Conservation (phyloP, 2,888 invertebrate genomes). For the Andrena bucephala region DNA sequence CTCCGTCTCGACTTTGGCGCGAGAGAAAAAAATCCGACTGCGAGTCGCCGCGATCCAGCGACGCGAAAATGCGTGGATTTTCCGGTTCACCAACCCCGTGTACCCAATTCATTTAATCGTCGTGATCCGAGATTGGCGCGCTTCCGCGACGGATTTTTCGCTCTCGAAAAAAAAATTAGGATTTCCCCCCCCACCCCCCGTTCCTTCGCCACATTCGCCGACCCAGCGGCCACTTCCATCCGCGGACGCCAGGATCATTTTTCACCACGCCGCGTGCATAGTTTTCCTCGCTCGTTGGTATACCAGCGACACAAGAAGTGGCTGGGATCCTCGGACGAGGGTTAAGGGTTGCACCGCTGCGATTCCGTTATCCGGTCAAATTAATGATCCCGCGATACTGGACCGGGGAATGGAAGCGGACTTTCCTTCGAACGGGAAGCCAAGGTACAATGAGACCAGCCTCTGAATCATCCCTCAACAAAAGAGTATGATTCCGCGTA, state of each 20-base stretch:
- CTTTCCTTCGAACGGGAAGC: neutral
- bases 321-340: no score
- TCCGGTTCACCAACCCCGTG: conserved; percentile 33
- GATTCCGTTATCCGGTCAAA: neutral
- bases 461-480: conserved; percentile 21
- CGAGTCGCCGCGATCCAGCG: conserved; percentile 30
- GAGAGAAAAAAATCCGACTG: conserved; percentile 20
- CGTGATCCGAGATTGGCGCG: conserved; percentile 21
- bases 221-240: neutral
- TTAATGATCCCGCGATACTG: conserved; percentile 18
- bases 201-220: neutral
- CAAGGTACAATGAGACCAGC: neutral
- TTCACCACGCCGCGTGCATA: neutral
- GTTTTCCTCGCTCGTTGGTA: neutral
- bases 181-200: neutral
- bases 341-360: neutral
- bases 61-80: conserved; percentile 33
- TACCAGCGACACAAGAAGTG: neutral
- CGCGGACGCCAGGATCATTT: neutral
- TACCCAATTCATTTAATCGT: conserved; percentile 35
- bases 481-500: conserved; percentile 45
- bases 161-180: neutral
- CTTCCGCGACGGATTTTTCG: neutral
- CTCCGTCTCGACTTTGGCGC: neutral
- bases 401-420: neutral